Evolutionary conservation across 2,888 invertebrate genomes (phyloP).

Genomic region (Carterocephalus palaemon): DNA sequence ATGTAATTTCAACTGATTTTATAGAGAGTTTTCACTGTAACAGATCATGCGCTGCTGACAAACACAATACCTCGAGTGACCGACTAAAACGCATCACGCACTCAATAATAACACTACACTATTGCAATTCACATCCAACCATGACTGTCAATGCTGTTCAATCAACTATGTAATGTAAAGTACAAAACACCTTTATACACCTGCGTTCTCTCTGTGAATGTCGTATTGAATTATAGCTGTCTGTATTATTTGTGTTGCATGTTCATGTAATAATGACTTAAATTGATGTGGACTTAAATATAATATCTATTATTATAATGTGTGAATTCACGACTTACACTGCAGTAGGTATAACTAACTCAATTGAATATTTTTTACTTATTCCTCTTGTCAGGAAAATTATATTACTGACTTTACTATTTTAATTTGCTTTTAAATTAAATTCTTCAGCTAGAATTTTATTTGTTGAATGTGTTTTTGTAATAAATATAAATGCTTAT

Average conservation of each 20-base stretch:
- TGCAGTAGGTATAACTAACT: too few relatives aligned
- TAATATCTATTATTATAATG: not conserved
- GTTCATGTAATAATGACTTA: constrained; percentile 23
- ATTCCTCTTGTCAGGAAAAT: too few relatives aligned
- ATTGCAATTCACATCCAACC: constrained; percentile 14
- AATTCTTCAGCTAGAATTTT: not conserved
- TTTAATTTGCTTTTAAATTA: too few relatives aligned
- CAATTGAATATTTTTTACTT: too few relatives aligned
- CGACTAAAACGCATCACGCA: constrained; percentile 8
- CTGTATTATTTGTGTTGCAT: constrained; percentile 30
- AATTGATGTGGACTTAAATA: too few relatives aligned
- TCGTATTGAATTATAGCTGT: constrained; percentile 30
- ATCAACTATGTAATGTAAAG: constrained; percentile 16
- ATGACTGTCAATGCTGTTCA: constrained; percentile 14
- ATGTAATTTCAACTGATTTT: too few relatives aligned
- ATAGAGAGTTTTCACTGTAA: too few relatives aligned
- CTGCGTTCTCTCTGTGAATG: constrained; percentile 23
- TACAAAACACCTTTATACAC: constrained; percentile 19
- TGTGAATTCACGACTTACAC: constrained; percentile 4
- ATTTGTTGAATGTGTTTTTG: too few relatives aligned
- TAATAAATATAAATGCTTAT: too few relatives aligned
- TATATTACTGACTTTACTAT: too few relatives aligned
- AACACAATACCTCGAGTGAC: constrained; percentile 11
- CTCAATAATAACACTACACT: constrained; percentile 15
- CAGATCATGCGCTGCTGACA: constrained; percentile 11